Base-by-base conservation (phyloP, 2,888 invertebrate species). In the Euzophera pinguis region DNA sequence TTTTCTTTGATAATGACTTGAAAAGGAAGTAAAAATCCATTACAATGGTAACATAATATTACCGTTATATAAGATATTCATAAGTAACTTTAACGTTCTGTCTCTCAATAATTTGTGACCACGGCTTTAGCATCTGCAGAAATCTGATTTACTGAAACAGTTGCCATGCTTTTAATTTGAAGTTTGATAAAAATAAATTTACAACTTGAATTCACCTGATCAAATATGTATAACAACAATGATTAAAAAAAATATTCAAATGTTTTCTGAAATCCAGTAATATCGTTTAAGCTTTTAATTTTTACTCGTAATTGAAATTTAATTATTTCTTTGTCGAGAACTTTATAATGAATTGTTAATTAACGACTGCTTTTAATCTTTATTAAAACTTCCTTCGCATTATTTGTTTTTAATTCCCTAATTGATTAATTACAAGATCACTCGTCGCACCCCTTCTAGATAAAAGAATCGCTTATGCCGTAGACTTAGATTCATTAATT, bases 301-400 rank as follows among this genome's bases (percentile, higher is more conserved):
- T 49, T 29, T 13, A 12, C 50, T 22, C 22, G 22, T 50, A 50
- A 50, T 50, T 42, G 42, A 50, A 50, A 42, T 50, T 42, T 50
- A 50, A 50, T 50, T 50, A 50, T 50, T 50, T 50, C 50, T 50
- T 35, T 35, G 50, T 35, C 42, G 22, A 48, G 49, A 34, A 42
- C 34, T 51, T 51, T 27, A 43, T 51, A 51, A 51, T 51, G 32
- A 51, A 51, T 51, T 51, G 43, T 51, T 51, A 51, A 51, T 43
- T 43, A 51, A 51, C 43, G 51, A 27, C 17, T 22, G 42, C 43
- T 51, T 51, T 51, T 51, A 51, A 51, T 51, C 51, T 45, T 51
- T 43, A 51, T 51, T 51, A 51, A 51, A 51, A 50, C 17, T 42
- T 35, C 35, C 51, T 43, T 16, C 34, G n/a, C 43, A 35, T 43